Evolutionary conservation across 2,797 vertebrate genomes (phyloP).

Genomic region (Muscicapa striata): DNA sequence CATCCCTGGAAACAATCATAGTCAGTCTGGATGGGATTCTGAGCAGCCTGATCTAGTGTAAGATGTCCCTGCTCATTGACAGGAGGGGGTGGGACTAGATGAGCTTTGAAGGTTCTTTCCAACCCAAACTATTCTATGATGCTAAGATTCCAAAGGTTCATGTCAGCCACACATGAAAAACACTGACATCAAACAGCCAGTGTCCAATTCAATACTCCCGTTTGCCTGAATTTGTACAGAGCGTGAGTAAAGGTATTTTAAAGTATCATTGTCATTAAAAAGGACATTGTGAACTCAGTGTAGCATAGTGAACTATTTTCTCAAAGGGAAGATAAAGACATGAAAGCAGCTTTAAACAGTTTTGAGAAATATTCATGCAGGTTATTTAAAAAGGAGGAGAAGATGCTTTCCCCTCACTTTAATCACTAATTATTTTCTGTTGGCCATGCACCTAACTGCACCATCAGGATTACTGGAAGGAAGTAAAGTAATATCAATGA

Average conservation of each 20-base stretch:
- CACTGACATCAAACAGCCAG: neutral
- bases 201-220: neutral
- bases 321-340: neutral
- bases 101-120: neutral
- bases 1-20: neutral
- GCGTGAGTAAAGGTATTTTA: neutral
- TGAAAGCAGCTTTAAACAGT: neutral
- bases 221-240: neutral
- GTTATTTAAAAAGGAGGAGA: neutral
- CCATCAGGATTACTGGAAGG: neutral
- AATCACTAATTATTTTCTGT: neutral
- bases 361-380: neutral
- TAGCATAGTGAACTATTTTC: neutral
- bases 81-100: neutral
- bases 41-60: neutral
- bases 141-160: neutral
- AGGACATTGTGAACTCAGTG: neutral
- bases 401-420: neutral
- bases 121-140: neutral
- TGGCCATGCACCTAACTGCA: neutral
- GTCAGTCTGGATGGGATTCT: neutral
- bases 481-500: neutral
- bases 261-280: neutral
- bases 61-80: neutral
- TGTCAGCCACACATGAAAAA: neutral